A percentile compares a stretch with the other conserved stretches of the same genome.
These are phyloP conservation scores for Macrophya annulata DNA, from an alignment of 2,888 invertebrate genomes.

Conservation along the genomic window DNA sequence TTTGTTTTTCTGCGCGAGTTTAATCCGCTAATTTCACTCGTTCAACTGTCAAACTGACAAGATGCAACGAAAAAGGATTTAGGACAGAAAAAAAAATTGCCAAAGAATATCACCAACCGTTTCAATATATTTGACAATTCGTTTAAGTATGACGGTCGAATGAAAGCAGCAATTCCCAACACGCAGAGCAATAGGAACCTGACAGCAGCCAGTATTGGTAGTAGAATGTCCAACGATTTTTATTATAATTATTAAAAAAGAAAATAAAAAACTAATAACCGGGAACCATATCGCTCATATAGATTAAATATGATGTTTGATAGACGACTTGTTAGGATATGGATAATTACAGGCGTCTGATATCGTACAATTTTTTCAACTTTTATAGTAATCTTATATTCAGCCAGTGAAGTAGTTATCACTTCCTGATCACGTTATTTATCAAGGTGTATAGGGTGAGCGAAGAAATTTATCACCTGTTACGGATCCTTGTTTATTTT, in stretches of 20 bases:
- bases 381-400: too few species aligned
- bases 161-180: constrained; percentile 44
- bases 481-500: neutral
- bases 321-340: too few species aligned
- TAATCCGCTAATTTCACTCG: constrained; percentile 6
- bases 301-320: too few species aligned
- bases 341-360: neutral
- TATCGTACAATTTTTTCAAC: neutral
- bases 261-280: neutral
- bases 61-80: constrained; percentile 50
- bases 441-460: neutral
- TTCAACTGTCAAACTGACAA: constrained; percentile 63
- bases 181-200: constrained; percentile 43
- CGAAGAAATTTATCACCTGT: neutral
- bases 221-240: neutral
- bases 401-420: too few species aligned
- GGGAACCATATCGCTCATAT: neutral
- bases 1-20: constrained; percentile 14
- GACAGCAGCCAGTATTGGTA: constrained; percentile 45
- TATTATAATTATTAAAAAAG: neutral
- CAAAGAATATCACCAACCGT: constrained; percentile 1
- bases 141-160: constrained; percentile 40
- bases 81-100: constrained; percentile 39
- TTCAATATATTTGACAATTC: constrained; percentile 31
- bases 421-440: too few species aligned